These are phyloP conservation scores for Zaprionus taronus DNA, from an alignment of 1,140 invertebrate genomes.

Conservation along the genomic window DNA sequence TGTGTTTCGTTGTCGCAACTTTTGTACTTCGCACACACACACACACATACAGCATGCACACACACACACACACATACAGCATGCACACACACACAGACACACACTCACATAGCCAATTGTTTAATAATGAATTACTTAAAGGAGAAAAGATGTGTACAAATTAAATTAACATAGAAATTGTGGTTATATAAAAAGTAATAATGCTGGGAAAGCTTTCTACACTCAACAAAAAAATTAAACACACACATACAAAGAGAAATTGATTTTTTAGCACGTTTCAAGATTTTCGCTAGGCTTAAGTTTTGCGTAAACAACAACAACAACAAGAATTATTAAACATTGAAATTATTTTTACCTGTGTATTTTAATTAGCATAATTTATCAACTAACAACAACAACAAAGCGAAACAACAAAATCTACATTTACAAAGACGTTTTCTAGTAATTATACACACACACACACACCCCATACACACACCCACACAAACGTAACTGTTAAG, in stretches of 20 bases:
- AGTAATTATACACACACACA: slow-evolving; percentile 65
- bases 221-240: slow-evolving; percentile 57
- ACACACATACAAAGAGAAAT: slow-evolving; percentile 40
- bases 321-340: slow-evolving; percentile 72
- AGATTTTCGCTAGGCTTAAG: slow-evolving; percentile 74
- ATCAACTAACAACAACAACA: slow-evolving; percentile 47
- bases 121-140: slow-evolving; percentile 77
- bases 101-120: slow-evolving; percentile 79
- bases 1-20: slow-evolving; percentile 56
- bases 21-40: slow-evolving; percentile 64
- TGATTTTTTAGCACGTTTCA: slow-evolving; percentile 67
- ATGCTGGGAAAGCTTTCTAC: slow-evolving; percentile 68
- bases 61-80: slow-evolving; percentile 30
- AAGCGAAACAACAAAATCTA: slow-evolving; percentile 69
- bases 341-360: slow-evolving; percentile 82
- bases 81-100: slow-evolving; percentile 2
- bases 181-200: slow-evolving; percentile 43
- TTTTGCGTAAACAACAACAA: slow-evolving; percentile 59
- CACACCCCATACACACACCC: slow-evolving; percentile 47
- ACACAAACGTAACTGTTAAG: slow-evolving; percentile 68
- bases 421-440: slow-evolving; percentile 79
- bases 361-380: slow-evolving; percentile 82
- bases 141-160: slow-evolving; percentile 73
- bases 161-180: slow-evolving; percentile 58
- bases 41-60: slow-evolving; percentile 13